Evolutionary conservation across 2,888 invertebrate genomes (phyloP).

Genomic region (Thecophora atra): DNA sequence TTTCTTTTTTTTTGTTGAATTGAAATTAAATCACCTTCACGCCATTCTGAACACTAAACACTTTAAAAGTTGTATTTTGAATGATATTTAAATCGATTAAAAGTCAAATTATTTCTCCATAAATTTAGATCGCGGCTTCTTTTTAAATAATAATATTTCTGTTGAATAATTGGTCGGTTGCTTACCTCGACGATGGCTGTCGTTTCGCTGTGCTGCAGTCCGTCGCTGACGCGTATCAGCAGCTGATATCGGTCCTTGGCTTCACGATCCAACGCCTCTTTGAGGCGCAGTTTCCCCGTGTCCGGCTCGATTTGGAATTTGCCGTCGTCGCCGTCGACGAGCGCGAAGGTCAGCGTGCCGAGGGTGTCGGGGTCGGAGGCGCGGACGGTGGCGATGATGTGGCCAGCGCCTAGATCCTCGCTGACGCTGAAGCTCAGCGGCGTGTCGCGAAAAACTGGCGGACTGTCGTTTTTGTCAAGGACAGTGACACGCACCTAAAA

Average conservation of each 20-base stretch:
- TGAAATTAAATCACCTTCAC: conserved; percentile 12
- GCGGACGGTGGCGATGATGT: conserved; percentile 78
- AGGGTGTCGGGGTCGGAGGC: conserved; percentile 89
- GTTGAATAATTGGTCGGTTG: too few species aligned
- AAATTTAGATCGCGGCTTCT: too few species aligned
- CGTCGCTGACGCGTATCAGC: conserved; percentile 86
- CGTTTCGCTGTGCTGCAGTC: conserved; percentile 84
- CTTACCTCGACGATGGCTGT: conserved; percentile 81
- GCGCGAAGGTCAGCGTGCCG: conserved; percentile 78
- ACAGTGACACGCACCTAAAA: conserved; percentile 84
- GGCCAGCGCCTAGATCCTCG: conserved; percentile 85
- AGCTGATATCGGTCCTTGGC: conserved; percentile 81
- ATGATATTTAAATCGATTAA: not conserved
- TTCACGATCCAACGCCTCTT: conserved; percentile 86
- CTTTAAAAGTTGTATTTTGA: not conserved
- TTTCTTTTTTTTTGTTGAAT: not conserved
- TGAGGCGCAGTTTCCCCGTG: conserved; percentile 78
- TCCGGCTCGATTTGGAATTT: conserved; percentile 78
- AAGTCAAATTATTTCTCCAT: too few species aligned
- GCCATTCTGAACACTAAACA: not conserved
- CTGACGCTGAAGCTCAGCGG: conserved; percentile 80
- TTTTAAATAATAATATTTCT: too few species aligned
- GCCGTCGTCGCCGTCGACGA: conserved; percentile 73
- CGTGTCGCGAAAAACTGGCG: conserved; percentile 85
- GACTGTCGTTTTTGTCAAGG: conserved; percentile 92